Conservation (phyloP, 2,888 invertebrate species). For the Brachylomia viminalis region DNA sequence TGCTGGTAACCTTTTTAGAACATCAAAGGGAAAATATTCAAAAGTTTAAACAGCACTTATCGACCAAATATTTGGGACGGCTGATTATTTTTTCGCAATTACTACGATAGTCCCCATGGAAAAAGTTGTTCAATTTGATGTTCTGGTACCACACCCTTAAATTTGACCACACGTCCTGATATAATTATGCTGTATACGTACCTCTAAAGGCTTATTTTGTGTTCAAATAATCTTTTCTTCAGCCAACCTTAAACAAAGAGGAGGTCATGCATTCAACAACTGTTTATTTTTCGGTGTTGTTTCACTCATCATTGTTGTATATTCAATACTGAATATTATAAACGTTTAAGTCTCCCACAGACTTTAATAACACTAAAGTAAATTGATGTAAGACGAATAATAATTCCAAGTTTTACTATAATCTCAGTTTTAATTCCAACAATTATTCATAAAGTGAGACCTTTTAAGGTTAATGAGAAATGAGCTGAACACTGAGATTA, state of each 20-base stretch:
- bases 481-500: slow-evolving; percentile 23
- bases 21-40: no score
- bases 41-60: neutral
- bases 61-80: neutral
- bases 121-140: neutral
- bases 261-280: neutral
- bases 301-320: neutral
- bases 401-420: slow-evolving; percentile 26
- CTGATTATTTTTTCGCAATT: no score
- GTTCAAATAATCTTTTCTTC: neutral
- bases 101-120: neutral
- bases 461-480: slow-evolving; percentile 36
- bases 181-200: no score
- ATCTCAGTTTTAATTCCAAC: slow-evolving; percentile 34
- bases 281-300: neutral
- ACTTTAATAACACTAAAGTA: slow-evolving; percentile 15
- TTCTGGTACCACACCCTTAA: neutral
- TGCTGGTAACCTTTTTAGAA: no score
- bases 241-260: neutral
- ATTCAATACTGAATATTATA: neutral
- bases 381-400: slow-evolving; percentile 24
- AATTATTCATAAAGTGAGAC: slow-evolving; percentile 39
- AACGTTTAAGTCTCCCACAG: neutral
- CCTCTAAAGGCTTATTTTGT: no score
- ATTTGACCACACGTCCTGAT: neutral